Percentiles rank a stretch among this genome's conserved stretches.
These are phyloP conservation scores for Andrena minutula DNA, from an alignment of 2,888 invertebrate species.

Conservation along the genomic window DNA sequence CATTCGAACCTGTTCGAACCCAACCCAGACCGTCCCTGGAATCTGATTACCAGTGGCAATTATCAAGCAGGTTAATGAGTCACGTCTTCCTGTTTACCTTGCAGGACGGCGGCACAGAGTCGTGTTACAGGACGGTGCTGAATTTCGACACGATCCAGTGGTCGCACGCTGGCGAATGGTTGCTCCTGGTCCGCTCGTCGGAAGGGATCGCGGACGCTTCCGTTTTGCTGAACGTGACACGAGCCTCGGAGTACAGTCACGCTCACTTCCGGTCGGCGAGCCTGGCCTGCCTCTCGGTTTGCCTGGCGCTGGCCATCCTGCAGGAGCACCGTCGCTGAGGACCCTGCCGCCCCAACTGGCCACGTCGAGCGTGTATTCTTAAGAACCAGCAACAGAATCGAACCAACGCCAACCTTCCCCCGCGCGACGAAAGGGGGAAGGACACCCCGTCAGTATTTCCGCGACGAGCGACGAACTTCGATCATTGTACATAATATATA, in stretches of 20 bases:
- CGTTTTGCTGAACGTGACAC: constrained; percentile 88
- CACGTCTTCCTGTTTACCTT: constrained; percentile 66
- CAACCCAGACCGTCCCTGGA: background rate
- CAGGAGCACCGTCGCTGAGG: constrained; percentile 68
- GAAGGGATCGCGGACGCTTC: constrained; percentile 88
- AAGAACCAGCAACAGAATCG: background rate
- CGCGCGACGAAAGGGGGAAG: background rate
- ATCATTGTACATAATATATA: constrained; percentile 60
- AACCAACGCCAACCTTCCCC: background rate
- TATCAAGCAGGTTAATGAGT: constrained; percentile 27
- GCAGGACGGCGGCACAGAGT: constrained; percentile 87
- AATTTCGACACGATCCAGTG: constrained; percentile 87
- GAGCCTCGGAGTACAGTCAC: constrained; percentile 79
- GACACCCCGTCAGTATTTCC: constrained; percentile 38
- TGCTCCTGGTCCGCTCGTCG: constrained; percentile 88
- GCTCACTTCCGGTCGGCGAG: constrained; percentile 74
- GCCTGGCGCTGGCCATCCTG: constrained; percentile 70
- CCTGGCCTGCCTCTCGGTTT: constrained; percentile 73
- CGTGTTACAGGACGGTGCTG: constrained; percentile 88
- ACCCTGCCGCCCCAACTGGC: background rate
- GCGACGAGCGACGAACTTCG: constrained; percentile 10
- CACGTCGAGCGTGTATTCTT: background rate
- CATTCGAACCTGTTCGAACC: too few relatives aligned
- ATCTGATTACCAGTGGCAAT: background rate
- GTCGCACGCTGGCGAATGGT: constrained; percentile 88